These are phyloP conservation scores for Cosmia pyralina DNA, from an alignment of 2,888 invertebrate species.

Conservation along the genomic window DNA sequence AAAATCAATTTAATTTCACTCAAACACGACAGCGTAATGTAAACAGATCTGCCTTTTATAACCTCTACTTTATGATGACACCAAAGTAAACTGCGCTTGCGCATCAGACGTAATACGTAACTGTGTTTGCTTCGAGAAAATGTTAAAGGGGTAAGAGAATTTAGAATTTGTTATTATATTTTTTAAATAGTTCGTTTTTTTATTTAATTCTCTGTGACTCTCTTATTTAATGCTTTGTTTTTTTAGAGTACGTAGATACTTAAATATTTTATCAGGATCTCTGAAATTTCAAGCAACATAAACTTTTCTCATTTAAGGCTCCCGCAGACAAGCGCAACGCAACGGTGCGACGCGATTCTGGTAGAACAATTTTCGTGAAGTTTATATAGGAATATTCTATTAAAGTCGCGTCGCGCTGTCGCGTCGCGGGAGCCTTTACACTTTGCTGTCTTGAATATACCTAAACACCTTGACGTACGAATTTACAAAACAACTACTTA, in stretches of 20 bases:
- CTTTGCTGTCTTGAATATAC: background rate
- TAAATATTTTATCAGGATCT: background rate
- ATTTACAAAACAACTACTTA: no score
- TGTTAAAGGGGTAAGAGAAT: background rate
- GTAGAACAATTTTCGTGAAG: no score
- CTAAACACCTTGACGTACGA: no score
- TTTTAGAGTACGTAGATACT: background rate
- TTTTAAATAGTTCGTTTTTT: background rate
- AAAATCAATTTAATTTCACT: constrained; percentile 70
- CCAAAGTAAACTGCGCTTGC: constrained; percentile 67
- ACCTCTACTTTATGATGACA: constrained; percentile 71
- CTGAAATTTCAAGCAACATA: background rate
- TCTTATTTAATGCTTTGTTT: background rate
- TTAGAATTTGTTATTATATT: background rate
- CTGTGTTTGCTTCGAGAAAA: constrained; percentile 12
- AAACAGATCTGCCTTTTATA: constrained; percentile 75
- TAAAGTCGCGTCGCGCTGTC: no score
- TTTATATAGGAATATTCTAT: no score
- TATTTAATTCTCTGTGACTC: background rate
- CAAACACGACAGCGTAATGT: constrained; percentile 59
- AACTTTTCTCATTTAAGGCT: background rate
- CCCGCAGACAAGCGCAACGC: no score
- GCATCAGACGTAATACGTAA: constrained; percentile 48
- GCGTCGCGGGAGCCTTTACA: background rate
- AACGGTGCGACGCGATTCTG: no score